A percentile compares a stretch with the other conserved stretches of the same genome.
phyloP scores from a whole-genome alignment of 2,113 vertebrate genomes.

The Rhadina sibilatrix region DNA sequence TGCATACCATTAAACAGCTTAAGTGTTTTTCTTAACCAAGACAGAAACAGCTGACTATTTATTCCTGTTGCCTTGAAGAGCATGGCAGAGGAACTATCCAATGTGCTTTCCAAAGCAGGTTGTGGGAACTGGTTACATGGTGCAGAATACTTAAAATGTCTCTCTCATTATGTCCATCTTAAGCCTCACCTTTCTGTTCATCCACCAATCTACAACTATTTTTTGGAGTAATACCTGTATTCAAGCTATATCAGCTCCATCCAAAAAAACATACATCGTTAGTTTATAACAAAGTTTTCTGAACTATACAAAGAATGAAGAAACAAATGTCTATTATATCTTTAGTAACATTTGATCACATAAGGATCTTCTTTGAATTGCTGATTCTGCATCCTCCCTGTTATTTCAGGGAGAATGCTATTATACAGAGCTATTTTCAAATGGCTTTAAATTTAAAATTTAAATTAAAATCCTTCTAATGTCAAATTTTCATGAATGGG shows the following conservation, averaged over 20 bases:
- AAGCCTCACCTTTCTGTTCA: neutral
- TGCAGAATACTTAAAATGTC: neutral
- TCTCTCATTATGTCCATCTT: neutral
- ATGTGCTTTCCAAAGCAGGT: neutral
- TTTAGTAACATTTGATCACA: fast-evolving
- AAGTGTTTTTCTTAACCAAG: neutral
- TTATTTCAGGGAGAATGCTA: neutral
- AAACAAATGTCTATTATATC: neutral
- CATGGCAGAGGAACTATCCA: neutral
- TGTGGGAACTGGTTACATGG: neutral
- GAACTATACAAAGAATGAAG: neutral
- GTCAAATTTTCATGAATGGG: neutral
- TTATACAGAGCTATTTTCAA: neutral
- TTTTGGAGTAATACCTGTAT: neutral
- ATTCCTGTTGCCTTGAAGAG: neutral
- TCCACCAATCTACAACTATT: neutral
- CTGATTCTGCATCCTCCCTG: neutral
- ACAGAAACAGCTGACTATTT: neutral
- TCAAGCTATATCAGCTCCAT: neutral
- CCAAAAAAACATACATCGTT: neutral
- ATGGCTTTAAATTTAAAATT: neutral
- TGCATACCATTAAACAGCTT: neutral
- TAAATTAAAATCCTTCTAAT: neutral
- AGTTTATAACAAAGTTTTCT: neutral
- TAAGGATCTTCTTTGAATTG: neutral